Conservation (phyloP, 2,888 invertebrate species). For the Rhorus exstirpatorius region DNA sequence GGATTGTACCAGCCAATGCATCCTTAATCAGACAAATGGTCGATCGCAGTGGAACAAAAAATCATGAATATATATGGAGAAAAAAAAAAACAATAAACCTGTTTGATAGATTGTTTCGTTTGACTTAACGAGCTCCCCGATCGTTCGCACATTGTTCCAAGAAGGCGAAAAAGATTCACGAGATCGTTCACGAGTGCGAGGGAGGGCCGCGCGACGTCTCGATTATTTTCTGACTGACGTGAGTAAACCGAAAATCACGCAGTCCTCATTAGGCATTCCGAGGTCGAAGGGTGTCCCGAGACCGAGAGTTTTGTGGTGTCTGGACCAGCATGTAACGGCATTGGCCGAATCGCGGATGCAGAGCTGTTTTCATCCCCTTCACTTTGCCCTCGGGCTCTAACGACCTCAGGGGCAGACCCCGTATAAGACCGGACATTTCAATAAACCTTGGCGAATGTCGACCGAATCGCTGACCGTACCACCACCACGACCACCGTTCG, state of each 20-base stretch:
- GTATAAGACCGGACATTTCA: conserved; percentile 85
- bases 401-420: conserved; percentile 70
- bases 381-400: conserved; percentile 70
- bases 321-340: conserved; percentile 51
- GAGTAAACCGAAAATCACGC: conserved; percentile 78
- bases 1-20: too few species aligned
- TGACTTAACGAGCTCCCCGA: conserved; percentile 18
- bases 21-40: conserved; percentile 39
- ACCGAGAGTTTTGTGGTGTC: conserved; percentile 66
- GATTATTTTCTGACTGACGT: conserved; percentile 70
- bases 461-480: conserved; percentile 70
- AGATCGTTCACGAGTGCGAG: conserved; percentile 54
- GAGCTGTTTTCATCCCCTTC: conserved; percentile 67
- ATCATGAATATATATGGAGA: not conserved
- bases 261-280: conserved; percentile 83
- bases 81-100: conserved; percentile 22
- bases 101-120: conserved; percentile 35
- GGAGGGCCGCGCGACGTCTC: conserved; percentile 8
- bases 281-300: conserved; percentile 76
- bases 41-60: conserved; percentile 7
- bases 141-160: conserved; percentile 16
- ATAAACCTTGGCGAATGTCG: conserved; percentile 81
- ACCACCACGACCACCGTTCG: conserved; percentile 53
- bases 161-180: conserved; percentile 41
- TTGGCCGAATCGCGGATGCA: conserved; percentile 41